phyloP scores from a whole-genome alignment of 2,797 vertebrate species.

The Sebastes kiyomatsui region DNA sequence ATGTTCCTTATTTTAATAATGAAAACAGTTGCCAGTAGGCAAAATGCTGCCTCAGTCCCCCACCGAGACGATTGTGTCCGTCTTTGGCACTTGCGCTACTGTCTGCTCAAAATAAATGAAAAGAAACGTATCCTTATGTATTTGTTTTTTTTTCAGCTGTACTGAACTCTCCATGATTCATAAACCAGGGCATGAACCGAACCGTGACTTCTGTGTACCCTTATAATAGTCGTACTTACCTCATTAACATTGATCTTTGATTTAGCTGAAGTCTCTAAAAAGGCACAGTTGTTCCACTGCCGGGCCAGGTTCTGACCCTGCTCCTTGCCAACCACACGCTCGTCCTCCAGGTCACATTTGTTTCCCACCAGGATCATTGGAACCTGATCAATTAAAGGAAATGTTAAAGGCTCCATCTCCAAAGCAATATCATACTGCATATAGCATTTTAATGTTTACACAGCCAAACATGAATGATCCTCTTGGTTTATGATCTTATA shows the following conservation, averaged over 20 bases:
- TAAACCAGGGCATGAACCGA: not conserved
- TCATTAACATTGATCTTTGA: conserved; percentile 99
- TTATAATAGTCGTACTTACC: conserved; percentile 72
- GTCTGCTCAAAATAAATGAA: not conserved
- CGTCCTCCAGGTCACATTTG: conserved; percentile 99
- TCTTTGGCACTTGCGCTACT: not conserved
- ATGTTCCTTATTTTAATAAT: not conserved
- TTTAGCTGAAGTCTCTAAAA: conserved; percentile 99
- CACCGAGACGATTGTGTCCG: not conserved
- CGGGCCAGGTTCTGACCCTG: conserved; percentile 98
- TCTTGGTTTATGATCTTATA: not conserved
- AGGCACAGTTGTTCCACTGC: conserved; percentile 99
- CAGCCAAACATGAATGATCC: not conserved
- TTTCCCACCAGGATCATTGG: conserved; percentile 99
- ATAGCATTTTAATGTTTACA: not conserved
- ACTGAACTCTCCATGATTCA: not conserved
- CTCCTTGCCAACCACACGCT: conserved; percentile 97
- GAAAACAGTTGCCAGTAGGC: not conserved
- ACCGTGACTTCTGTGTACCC: not conserved
- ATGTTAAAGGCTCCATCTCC: not conserved
- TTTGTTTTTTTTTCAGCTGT: too few species aligned
- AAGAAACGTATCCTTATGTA: not conserved
- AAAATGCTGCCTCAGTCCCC: not conserved
- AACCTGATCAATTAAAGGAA: conserved; percentile 82
- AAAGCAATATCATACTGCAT: not conserved